These are phyloP conservation scores for Chrysopa pallens DNA, from an alignment of 1,140 invertebrate species.

Conservation along the genomic window DNA sequence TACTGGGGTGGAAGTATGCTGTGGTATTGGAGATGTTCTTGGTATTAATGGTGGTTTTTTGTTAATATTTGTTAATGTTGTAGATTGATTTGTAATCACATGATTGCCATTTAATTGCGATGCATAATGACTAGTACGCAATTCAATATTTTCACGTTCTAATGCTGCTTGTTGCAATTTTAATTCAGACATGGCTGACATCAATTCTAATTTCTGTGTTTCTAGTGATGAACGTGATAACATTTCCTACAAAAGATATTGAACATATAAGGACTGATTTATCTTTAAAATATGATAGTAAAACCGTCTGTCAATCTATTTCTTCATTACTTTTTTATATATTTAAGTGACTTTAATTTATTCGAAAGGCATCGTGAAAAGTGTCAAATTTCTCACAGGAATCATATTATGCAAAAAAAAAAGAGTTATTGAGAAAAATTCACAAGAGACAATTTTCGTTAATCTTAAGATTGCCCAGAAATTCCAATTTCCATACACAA, in stretches of 20 bases:
- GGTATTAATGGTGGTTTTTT: slow-evolving; percentile 27
- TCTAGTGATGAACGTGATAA: slow-evolving; percentile 71
- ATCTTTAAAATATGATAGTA: no score
- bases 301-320: no score
- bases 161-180: slow-evolving; percentile 65
- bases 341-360: no score
- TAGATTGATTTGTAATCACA: slow-evolving; percentile 12
- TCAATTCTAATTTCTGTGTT: slow-evolving; percentile 82
- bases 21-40: slow-evolving; percentile 16
- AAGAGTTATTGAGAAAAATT: no score
- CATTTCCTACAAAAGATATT: slow-evolving; percentile 44
- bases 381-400: no score
- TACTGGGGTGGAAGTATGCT: slow-evolving; percentile 18
- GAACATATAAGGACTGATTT: no score
- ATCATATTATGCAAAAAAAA: no score
- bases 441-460: no score
- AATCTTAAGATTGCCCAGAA: no score
- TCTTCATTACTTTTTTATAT: no score
- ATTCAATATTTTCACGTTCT: slow-evolving; percentile 65
- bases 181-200: slow-evolving; percentile 77
- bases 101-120: not conserved
- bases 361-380: no score
- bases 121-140: slow-evolving; percentile 26
- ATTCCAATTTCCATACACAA: no score
- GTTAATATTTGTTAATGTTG: slow-evolving; percentile 9